Evolutionary conservation across 2,888 invertebrate species (phyloP).

Genomic region (Sepiola atlantica): DNA sequence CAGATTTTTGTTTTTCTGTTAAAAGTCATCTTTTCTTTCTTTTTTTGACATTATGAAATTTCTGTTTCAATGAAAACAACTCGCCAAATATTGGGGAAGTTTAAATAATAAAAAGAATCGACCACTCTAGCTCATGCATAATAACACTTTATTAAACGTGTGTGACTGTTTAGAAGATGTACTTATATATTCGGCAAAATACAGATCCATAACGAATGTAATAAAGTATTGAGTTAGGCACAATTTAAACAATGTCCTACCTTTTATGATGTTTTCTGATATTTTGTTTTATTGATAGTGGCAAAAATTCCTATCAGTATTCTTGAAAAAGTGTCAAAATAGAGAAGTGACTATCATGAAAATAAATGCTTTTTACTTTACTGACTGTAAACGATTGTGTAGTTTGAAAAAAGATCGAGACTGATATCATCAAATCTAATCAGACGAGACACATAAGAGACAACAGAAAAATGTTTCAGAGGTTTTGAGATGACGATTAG

Average conservation of each 20-base stretch:
- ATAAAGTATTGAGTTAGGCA: background rate
- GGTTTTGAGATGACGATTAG: no score
- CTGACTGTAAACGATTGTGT: background rate
- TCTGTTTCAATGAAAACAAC: background rate
- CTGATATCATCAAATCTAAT: no score
- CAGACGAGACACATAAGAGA: background rate
- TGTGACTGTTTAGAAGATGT: background rate
- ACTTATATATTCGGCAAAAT: background rate
- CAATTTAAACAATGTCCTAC: background rate
- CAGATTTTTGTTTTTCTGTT: background rate
- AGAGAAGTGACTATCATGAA: background rate
- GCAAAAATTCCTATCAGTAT: background rate
- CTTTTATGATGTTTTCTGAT: background rate
- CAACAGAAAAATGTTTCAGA: background rate
- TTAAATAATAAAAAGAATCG: background rate
- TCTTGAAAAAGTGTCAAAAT: background rate
- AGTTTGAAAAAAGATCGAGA: background rate
- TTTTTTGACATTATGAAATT: background rate
- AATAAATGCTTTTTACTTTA: background rate
- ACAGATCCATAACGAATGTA: background rate
- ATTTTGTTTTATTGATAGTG: background rate
- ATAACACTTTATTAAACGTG: background rate
- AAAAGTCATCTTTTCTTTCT: background rate
- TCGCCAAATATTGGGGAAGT: background rate
- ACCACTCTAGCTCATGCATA: background rate